A percentile compares a stretch with the other conserved stretches of the same genome.
These are phyloP conservation scores for Megaustenia siamemsis DNA, from an alignment of 2,888 invertebrate genomes.

Conservation along the genomic window DNA sequence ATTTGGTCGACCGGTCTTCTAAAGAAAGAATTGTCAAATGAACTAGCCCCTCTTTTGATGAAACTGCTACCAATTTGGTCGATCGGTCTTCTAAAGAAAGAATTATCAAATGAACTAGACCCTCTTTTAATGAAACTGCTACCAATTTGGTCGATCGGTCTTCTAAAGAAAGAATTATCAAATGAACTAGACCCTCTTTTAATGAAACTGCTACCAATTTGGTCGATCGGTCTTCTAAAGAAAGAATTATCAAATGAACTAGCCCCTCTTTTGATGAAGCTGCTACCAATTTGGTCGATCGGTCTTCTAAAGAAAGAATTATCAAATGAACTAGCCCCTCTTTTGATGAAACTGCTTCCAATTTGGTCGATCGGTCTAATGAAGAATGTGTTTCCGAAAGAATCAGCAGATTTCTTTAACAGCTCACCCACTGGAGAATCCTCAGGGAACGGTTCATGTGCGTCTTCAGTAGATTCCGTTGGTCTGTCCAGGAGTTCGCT, in stretches of 20 bases:
- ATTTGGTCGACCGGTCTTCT: slow-evolving; percentile 1
- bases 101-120: not conserved
- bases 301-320: not conserved
- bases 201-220: not conserved
- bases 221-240: not conserved
- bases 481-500: not conserved
- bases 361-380: not conserved
- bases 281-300: not conserved
- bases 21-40: not conserved
- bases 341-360: not conserved
- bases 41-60: not conserved
- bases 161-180: not conserved
- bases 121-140: not conserved
- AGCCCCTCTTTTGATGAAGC: not conserved
- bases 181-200: not conserved
- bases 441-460: not conserved
- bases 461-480: not conserved
- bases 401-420: not conserved
- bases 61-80: slow-evolving; percentile 6
- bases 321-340: not conserved
- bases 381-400: not conserved
- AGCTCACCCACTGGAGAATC: not conserved
- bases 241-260: not conserved
- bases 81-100: not conserved
- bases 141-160: not conserved